Evolutionary conservation across 2,888 invertebrate genomes (phyloP), one percentile per base, ranked within the genome.

Genomic region (Tanypteryx hageni): DNA sequence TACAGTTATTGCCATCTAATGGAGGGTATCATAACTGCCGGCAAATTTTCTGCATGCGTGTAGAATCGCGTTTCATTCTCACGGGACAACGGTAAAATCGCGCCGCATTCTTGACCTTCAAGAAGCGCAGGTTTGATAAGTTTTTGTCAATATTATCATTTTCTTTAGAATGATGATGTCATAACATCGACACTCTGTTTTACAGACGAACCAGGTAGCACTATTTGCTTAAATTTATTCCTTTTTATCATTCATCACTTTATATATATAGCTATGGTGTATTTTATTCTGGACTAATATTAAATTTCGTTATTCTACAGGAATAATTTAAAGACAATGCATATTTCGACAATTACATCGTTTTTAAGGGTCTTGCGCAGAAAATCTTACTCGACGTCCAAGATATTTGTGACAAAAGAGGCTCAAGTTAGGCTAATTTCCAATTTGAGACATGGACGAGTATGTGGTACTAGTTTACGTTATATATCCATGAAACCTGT

Each of bases 331-430:
- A 64, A 64, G 44, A 64, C n/a, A 61, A 89, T 89, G 89, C 31
- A 89, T 44, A 89, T 64, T 14, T 89, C 89, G 89, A 56, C 31
- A 18, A 89, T 61, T 31, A 89, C 31, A 44, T 89, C 68, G 64
- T 68, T 89, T 68, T 89, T 64, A 2, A 89, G 64, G 64, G 44
- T 89, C 11, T 64, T 89, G 16, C 64, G 89, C 44, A 9, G 59
- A 44, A 89, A 89, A 16, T 44, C 14, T 13, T 89, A 44, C 18
- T 56, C 11, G 18, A 22, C 76, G 31, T 56, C 89, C 27, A 64
- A n/a, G 16, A 11, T 10, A 64, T 7, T 89, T 18, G 89, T 64
- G 13, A 64, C 44, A 18, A 89, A 89, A 89, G 61, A 89, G 44
- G 44, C n/a, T 10, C 64, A 89, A 64, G 31, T 44, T n/a, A 56